phyloP scores from a whole-genome alignment of 2,113 vertebrate species.

The Pavo muticus region DNA sequence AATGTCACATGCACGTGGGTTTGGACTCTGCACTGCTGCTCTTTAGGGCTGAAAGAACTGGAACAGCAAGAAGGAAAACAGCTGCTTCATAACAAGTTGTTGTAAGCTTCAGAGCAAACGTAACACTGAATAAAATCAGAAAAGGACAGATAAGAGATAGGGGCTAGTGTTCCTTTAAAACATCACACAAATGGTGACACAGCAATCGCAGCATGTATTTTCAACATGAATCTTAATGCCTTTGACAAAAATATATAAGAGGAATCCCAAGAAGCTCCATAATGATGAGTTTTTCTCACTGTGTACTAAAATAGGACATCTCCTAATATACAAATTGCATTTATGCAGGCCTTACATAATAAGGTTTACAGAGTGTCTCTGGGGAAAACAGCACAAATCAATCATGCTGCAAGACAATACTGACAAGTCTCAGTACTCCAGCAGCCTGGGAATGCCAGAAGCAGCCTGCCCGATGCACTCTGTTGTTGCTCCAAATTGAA shows the following conservation, averaged over 20 bases:
- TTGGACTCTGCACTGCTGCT: neutral
- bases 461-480: neutral
- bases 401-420: neutral
- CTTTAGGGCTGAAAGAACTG: neutral
- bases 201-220: neutral
- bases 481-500: neutral
- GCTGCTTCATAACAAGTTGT: neutral
- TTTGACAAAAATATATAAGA: neutral
- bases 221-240: neutral
- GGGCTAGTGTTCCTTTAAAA: neutral
- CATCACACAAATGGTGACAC: neutral
- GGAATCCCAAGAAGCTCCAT: neutral
- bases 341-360: conserved; percentile 3
- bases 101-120: neutral
- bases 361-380: neutral
- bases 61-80: neutral
- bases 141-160: neutral
- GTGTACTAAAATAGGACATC: neutral
- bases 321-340: neutral
- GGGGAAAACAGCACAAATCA: neutral
- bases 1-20: rapidly evolving
- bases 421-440: neutral
- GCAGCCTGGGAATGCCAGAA: neutral
- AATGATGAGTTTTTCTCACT: neutral
- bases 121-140: neutral